These are phyloP conservation scores for Amphiura filiformis DNA, from an alignment of 35 echinoderm and acorn worm genomes.

Conservation along the genomic window DNA sequence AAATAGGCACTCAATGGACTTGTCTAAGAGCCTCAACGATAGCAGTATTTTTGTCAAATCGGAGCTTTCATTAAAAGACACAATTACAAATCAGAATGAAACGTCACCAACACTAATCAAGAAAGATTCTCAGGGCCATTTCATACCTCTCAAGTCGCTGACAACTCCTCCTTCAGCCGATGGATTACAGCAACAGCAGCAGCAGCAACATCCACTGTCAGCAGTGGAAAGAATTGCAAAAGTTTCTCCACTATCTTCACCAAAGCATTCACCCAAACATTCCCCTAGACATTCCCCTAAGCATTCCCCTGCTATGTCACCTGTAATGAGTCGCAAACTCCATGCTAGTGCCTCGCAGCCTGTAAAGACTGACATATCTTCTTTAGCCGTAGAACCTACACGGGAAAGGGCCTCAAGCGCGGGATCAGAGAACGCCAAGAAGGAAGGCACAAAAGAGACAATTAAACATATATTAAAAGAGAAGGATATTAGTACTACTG, in stretches of 20 bases:
- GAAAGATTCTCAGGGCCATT: background rate
- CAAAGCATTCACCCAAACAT: constrained; percentile 39
- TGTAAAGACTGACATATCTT: background rate
- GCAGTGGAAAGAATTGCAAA: constrained; percentile 19
- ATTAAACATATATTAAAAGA: constrained; percentile 20
- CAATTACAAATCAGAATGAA: constrained; percentile 60
- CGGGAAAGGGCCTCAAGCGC: constrained; percentile 52
- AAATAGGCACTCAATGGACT: constrained; percentile 96
- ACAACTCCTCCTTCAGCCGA: background rate
- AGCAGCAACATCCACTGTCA: constrained; percentile 22
- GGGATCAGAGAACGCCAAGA: constrained; percentile 42
- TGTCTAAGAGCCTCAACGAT: constrained; percentile 69
- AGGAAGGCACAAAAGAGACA: constrained; percentile 22
- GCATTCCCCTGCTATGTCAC: constrained; percentile 4
- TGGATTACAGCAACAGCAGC: background rate
- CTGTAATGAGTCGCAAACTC: background rate
- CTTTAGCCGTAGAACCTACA: background rate
- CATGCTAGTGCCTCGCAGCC: background rate
- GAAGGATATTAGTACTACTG: constrained; percentile 4
- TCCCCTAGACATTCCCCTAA: constrained; percentile 9
- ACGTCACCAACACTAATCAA: constrained; percentile 4
- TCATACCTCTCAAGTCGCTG: background rate
- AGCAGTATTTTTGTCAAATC: constrained; percentile 23
- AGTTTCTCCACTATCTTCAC: constrained; percentile 35
- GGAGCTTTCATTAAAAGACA: constrained; percentile 37